Percentiles rank a stretch among this genome's conserved stretches.
Evolutionary conservation across 37 sponge, comb jelly and placozoan species (phyloP).

Genomic region (Bolinopsis microptera): DNA sequence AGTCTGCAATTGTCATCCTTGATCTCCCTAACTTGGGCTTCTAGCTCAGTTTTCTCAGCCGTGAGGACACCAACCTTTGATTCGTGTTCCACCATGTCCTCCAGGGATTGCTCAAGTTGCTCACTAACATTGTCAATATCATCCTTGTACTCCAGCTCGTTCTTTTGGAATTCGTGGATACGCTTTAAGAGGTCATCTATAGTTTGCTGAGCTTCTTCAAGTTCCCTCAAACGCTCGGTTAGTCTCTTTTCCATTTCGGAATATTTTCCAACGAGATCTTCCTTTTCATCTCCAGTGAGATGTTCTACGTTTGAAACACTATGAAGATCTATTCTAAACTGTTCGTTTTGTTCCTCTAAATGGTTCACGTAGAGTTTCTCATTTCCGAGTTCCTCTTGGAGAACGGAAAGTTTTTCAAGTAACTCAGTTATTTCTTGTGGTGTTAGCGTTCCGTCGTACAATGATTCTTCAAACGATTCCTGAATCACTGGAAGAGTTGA

Average conservation of each 20-base stretch:
- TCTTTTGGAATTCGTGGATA: neutral
- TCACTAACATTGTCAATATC: neutral
- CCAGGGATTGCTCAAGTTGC: constrained; percentile 17
- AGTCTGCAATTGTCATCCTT: neutral
- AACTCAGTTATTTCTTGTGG: neutral
- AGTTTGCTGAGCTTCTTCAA: constrained; percentile 43
- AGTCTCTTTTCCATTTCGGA: constrained; percentile 7
- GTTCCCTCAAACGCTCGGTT: neutral
- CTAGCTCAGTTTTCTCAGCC: constrained; percentile 49
- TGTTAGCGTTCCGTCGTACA: constrained; percentile 2
- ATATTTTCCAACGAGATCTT: constrained; percentile 2
- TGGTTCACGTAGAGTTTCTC: constrained; percentile 25
- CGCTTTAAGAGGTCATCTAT: constrained; percentile 14
- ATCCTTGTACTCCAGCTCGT: constrained; percentile 2
- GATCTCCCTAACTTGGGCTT: constrained; percentile 22
- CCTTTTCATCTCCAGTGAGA: constrained; percentile 35
- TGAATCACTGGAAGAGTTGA: constrained; percentile 19
- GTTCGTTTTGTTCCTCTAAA: constrained; percentile 48
- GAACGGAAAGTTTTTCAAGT: neutral
- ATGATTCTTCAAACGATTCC: constrained; percentile 35
- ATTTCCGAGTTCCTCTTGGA: constrained; percentile 25
- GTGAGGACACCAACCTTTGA: neutral
- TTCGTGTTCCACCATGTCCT: neutral
- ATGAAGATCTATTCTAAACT: constrained; percentile 10
- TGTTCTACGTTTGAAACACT: neutral